phyloP scores from a whole-genome alignment of 2,113 vertebrate genomes.

The Psammodynastes pulverulentus region DNA sequence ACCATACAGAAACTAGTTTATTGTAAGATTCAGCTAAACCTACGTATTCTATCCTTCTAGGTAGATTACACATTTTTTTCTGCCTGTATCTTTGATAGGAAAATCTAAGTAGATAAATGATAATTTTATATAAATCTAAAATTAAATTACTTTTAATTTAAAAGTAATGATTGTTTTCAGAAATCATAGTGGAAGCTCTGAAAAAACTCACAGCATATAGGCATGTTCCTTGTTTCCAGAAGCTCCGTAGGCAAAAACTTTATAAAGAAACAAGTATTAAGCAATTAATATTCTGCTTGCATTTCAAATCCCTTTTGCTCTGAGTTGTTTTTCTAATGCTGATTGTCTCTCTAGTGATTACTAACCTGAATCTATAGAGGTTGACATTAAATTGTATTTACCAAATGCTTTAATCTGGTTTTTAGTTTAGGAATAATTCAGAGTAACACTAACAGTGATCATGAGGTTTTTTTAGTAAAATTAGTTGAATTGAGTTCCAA shows the following conservation, averaged over 20 bases:
- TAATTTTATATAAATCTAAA: too few relatives aligned
- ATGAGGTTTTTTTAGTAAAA: background rate
- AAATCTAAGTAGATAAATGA: background rate
- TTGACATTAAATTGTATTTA: background rate
- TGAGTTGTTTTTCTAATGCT: background rate
- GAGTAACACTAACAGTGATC: background rate
- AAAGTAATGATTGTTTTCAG: background rate
- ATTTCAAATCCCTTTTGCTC: background rate
- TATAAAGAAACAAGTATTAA: background rate
- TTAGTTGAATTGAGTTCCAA: background rate
- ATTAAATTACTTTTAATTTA: background rate
- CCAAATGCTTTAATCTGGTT: background rate
- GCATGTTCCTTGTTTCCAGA: background rate
- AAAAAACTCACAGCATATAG: background rate
- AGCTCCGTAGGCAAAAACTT: background rate
- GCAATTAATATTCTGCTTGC: background rate
- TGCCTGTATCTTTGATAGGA: background rate
- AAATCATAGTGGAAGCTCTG: background rate
- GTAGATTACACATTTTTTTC: background rate
- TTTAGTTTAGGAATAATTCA: background rate
- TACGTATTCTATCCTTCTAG: background rate
- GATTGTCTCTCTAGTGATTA: background rate
- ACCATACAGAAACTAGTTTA: background rate
- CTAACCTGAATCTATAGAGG: background rate
- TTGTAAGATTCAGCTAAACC: background rate